phyloP scores from a whole-genome alignment of 2,113 vertebrate genomes.

The Hemibagrus wyckioides region DNA sequence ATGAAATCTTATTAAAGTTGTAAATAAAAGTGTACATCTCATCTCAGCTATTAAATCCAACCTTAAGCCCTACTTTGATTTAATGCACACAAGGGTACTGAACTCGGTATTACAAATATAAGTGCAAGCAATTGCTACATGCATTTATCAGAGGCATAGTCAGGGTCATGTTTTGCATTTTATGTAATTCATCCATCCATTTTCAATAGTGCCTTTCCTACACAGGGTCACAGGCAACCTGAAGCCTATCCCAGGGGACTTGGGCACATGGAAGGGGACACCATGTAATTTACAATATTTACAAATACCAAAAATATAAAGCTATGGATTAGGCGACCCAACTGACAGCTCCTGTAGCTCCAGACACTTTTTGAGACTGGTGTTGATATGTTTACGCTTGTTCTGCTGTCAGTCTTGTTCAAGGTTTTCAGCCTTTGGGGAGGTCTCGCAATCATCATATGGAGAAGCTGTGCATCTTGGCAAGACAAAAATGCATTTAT shows the following conservation, averaged over 20 bases:
- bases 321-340: background rate
- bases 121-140: background rate
- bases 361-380: background rate
- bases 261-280: too few relatives aligned
- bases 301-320: background rate
- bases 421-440: background rate
- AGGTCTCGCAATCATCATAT: background rate
- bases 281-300: background rate
- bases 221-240: too few relatives aligned
- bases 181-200: background rate
- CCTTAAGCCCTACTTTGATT: background rate
- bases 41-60: background rate
- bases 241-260: too few relatives aligned
- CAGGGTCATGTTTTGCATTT: background rate
- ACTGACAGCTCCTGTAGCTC: background rate
- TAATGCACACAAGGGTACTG: background rate
- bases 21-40: background rate
- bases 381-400: background rate
- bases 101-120: background rate
- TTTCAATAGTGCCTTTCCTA: background rate
- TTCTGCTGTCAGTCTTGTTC: background rate
- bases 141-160: background rate
- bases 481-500: background rate
- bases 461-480: background rate
- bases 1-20: background rate